Percentiles rank a stretch among this genome's conserved stretches.
phyloP scores from a whole-genome alignment of 2,888 invertebrate species.

The Eilema sororculum region DNA sequence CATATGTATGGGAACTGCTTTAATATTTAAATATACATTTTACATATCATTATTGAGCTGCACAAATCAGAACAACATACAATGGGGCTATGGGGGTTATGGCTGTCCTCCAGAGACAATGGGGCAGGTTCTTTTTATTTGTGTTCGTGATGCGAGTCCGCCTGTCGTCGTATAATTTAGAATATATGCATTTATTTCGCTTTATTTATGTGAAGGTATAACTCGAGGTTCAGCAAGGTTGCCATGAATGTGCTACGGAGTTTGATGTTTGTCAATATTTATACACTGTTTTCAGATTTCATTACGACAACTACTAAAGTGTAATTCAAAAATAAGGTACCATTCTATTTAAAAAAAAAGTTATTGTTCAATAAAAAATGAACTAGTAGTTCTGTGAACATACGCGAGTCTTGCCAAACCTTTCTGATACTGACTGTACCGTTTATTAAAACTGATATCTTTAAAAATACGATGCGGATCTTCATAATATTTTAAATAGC shows the following conservation, averaged over 20 bases:
- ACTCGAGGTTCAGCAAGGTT: not conserved
- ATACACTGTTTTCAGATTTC: too few species aligned
- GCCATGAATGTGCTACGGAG: not conserved
- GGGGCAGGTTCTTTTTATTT: slow-evolving; percentile 61
- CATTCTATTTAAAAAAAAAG: too few species aligned
- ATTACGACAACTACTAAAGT: too few species aligned
- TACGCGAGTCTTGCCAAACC: too few species aligned
- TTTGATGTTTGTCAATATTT: too few species aligned
- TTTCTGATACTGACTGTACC: too few species aligned
- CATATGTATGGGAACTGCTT: slow-evolving; percentile 25
- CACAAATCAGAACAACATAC: slow-evolving; percentile 72
- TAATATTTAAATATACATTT: slow-evolving; percentile 51
- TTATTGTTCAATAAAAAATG: too few species aligned
- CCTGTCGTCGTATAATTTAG: slow-evolving; percentile 46
- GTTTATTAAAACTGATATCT: too few species aligned
- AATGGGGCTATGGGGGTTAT: slow-evolving; percentile 61
- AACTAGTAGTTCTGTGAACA: too few species aligned
- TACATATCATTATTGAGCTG: slow-evolving; percentile 76
- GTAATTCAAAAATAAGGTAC: too few species aligned
- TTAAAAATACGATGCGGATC: too few species aligned
- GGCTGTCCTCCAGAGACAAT: slow-evolving; percentile 68
- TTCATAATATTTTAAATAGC: too few species aligned
- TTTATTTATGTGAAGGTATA: slow-evolving; percentile 27
- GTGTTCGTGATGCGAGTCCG: slow-evolving; percentile 42
- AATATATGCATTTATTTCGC: slow-evolving; percentile 33